Evolutionary conservation across 2,113 vertebrate species (phyloP), one percentile per base, ranked within the genome.

Genomic region (Muntiacus muntjak): DNA sequence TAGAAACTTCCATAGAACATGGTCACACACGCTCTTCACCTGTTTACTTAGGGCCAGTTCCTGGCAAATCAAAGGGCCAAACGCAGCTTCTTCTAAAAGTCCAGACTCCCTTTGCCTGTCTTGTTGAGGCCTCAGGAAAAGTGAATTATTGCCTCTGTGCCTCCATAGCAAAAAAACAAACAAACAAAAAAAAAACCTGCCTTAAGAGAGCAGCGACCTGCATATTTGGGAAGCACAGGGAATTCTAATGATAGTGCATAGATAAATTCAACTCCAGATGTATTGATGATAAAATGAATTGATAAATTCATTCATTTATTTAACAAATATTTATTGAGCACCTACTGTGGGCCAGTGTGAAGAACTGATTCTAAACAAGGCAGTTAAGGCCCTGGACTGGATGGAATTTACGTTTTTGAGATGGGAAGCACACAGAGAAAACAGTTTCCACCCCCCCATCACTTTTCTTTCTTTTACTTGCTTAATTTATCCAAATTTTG

Each of bases 11-110:
- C 43, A 36, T 36, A 64, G 1, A 43, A 58, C 62, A 4, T n/a
- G 54, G 95, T 55, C 45, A 25, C 81, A 57, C 52, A 78, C 3
- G 7, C 84, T 25, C 87, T 76, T 33, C 15, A 79, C 54, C 21
- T 25, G 12, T 57, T 91, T 86, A 3, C 58, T 58, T 25, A 43
- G 12, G 9, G 58, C n/a, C 74, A 54, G 15, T 43, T 82, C 43
- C 67, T 79, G 81, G 88, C 14, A 55, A 74, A 30, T 55, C 36
- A 62, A 40, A 74, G n/a, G 95, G 84, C 78, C 54, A 60, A 91
- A 47, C 15, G 16, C 50, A 74, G 45, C 52, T 95, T 87, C 54
- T 94, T 97, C 82, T 96, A 82, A 97, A 97, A 97, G 94, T 96
- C 43, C 55, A 83, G 10, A 50, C 62, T 87, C 83, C 87, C 26